Evolutionary conservation across 2,888 invertebrate species (phyloP).

Genomic region (Ormia ochracea): DNA sequence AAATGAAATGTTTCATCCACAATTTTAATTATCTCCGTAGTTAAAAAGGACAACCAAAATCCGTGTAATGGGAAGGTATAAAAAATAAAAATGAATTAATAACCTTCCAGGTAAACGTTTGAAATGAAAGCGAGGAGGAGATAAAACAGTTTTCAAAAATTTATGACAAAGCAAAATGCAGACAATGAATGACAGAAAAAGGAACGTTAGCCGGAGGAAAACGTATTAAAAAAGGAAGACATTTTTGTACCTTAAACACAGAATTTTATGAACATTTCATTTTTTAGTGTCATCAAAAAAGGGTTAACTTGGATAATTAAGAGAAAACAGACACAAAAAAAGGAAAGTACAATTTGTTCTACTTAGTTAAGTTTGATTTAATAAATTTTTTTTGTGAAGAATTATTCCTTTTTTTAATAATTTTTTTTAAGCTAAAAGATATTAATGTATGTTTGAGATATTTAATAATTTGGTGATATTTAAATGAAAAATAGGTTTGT

Average conservation of each 20-base stretch:
- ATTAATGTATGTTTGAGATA: neutral
- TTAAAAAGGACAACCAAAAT: neutral
- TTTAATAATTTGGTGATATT: too few relatives aligned
- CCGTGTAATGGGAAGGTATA: neutral
- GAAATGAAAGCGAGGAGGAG: slow-evolving; percentile 21
- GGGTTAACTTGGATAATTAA: slow-evolving; percentile 23
- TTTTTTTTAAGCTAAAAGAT: slow-evolving; percentile 26
- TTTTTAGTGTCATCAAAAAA: slow-evolving; percentile 39
- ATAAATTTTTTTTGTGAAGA: neutral
- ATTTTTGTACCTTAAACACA: slow-evolving; percentile 22
- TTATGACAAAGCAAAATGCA: slow-evolving; percentile 51
- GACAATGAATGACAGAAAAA: slow-evolving; percentile 42
- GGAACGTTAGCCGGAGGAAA: slow-evolving; percentile 13
- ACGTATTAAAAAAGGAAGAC: slow-evolving; percentile 10
- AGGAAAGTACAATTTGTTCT: slow-evolving; percentile 42
- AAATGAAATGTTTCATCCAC: slow-evolving; percentile 25
- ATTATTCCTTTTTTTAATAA: neutral
- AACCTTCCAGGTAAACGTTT: slow-evolving; percentile 51
- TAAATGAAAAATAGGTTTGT: too few relatives aligned
- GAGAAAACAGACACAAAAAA: neutral
- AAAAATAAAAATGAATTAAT: slow-evolving; percentile 36
- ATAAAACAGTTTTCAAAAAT: slow-evolving; percentile 23
- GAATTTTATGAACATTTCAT: slow-evolving; percentile 37
- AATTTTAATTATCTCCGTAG: slow-evolving; percentile 55
- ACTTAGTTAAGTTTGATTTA: slow-evolving; percentile 38